Evolutionary conservation across 2,888 invertebrate species (phyloP), one percentile per base, ranked within the genome.

Genomic region (Andrena trimmerana): DNA sequence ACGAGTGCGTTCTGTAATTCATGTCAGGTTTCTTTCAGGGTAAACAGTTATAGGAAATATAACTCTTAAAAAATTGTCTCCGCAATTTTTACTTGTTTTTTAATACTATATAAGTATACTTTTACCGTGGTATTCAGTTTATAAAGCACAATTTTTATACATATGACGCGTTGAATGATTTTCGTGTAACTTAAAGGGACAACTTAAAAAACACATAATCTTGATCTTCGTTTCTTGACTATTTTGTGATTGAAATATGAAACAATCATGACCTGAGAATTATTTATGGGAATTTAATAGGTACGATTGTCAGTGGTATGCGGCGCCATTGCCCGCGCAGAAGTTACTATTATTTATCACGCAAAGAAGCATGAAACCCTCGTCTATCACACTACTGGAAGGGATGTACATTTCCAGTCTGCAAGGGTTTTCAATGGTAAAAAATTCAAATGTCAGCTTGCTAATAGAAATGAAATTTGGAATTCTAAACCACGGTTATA

Each of bases 391-490:
- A 16, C 1, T 36, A 13, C 1, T 65, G 1, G 20, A 24, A 13
- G 63, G 27, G 27, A 42, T 65, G 36, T 36, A 13, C 24, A 31
- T 20, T 13, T 1, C 24, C 20, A 42, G 16, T 6, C 10, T 71
- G 10, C 31, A 71, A 52, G 50, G 50, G 0, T 62, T 71, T 5
- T 24, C 62, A 7, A 24, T 20, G 71, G 62, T 71, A 52, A 24
- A 16, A 24, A 24, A 6, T 6, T 33, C 2, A 42, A 24, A 27
- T 42, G 5, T 5, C 13, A 13, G 4, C 24, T 50, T 31, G 24
- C 13, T 31, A 8, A 62, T 10, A n/a, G 2, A 65, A 2, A 8
- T n/a, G 52, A 33, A 8, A 42, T 4, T 4, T 16, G 16, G 20
- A 63, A 5, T 36, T 0, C 7, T 42, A 27, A 65, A 16, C 16